Conservation (phyloP, 2,113 vertebrate genomes). For the Pycnonotus jocosus region DNA sequence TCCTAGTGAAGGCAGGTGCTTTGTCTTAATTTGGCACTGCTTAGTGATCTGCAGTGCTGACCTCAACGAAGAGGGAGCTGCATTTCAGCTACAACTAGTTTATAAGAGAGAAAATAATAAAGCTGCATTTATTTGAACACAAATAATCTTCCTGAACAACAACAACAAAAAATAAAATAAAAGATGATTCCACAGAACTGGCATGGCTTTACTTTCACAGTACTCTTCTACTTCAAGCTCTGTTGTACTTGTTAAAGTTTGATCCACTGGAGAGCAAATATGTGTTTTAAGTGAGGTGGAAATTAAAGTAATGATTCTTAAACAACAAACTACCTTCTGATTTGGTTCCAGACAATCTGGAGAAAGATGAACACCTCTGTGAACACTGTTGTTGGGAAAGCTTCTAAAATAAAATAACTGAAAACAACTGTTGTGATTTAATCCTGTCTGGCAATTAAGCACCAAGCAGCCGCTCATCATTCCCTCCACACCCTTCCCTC, state of each 20-base stretch:
- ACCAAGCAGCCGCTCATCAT: accelerated
- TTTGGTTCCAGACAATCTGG: not conserved
- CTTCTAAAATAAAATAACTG: not conserved
- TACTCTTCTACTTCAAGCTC: not conserved
- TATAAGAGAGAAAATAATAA: not conserved
- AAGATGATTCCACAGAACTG: not conserved
- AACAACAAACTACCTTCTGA: not conserved
- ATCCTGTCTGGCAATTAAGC: not conserved
- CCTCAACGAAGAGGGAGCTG: not conserved
- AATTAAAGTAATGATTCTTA: not conserved
- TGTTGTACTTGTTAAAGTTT: not conserved
- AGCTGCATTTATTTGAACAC: not conserved
- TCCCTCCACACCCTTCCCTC: not conserved
- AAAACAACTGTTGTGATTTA: not conserved
- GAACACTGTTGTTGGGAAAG: not conserved
- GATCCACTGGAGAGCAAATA: not conserved
- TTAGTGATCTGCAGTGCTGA: not conserved
- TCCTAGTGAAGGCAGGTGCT: not conserved
- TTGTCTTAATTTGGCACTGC: not conserved
- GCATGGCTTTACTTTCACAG: not conserved
- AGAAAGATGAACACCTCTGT: not conserved
- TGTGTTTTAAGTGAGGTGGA: not conserved
- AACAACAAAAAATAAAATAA: not conserved
- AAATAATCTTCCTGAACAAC: not conserved
- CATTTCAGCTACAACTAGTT: not conserved